phyloP scores from a whole-genome alignment of 2,888 invertebrate genomes.

The Diabrotica balteata region DNA sequence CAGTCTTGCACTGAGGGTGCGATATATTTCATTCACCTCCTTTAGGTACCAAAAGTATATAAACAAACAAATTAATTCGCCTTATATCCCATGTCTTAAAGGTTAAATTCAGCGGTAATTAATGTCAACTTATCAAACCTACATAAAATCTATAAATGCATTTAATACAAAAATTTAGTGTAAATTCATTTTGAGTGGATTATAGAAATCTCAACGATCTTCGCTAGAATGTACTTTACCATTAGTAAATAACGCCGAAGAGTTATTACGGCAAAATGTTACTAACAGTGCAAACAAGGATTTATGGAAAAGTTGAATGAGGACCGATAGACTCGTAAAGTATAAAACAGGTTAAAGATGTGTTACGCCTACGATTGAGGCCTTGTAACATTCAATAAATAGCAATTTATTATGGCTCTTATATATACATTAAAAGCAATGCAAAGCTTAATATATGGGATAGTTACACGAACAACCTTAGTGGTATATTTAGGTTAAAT shows the following conservation, averaged over 20 bases:
- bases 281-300: slow-evolving; percentile 10
- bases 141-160: too few species aligned
- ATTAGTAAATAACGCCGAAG: background rate
- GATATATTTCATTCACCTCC: too few species aligned
- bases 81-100: too few species aligned
- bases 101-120: too few species aligned
- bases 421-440: slow-evolving; percentile 16
- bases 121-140: too few species aligned
- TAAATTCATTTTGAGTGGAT: too few species aligned
- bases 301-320: slow-evolving; percentile 22
- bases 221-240: too few species aligned
- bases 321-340: slow-evolving; percentile 19
- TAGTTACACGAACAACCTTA: slow-evolving; percentile 10
- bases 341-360: slow-evolving; percentile 30
- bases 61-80: too few species aligned
- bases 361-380: slow-evolving; percentile 36
- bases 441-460: slow-evolving; percentile 7
- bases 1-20: too few species aligned
- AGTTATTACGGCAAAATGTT: slow-evolving; percentile 19
- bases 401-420: slow-evolving; percentile 27
- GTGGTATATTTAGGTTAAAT: slow-evolving; percentile 10
- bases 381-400: slow-evolving; percentile 35
- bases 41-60: too few species aligned
- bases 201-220: too few species aligned
- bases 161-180: too few species aligned